Base-by-base conservation (phyloP, 2,113 vertebrate genomes). In the Grallaria varia region DNA sequence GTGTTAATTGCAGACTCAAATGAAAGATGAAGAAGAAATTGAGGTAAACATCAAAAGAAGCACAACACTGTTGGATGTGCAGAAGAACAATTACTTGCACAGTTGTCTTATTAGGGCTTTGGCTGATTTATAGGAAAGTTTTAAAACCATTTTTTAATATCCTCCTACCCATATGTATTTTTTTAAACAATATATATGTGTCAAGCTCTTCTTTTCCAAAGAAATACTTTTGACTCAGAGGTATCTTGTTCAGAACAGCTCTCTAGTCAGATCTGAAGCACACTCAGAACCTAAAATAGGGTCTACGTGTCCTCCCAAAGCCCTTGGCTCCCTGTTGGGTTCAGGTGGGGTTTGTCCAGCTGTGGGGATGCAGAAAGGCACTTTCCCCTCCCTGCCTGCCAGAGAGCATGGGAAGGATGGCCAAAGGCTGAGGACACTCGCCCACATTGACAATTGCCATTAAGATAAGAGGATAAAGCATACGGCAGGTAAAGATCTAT, bases 1-100 rank as follows among this genome's bases (percentile, higher is more conserved):
- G 91, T 98, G 95, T 96, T 98, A 98, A 98, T 97, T 98, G 95
- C 71, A 55, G 84, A 55, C 53, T 89, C 71, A 85, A 93, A 93
- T 93, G 84, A 91, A 80, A 93, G n/a, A 45, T 86, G 44, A 96
- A 87, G 52, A 95, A 84, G 72, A 97, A 97, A 95, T 90, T 80
- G 96, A 97, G 68, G 82, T 74, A 96, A 98, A 95, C 91, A 90
- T 87, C 64, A 94, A 86, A 92, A 55, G 78, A 37, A 96, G 87
- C 16, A 88, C 62, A 91, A 66, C 69, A 62, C 74, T 67, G 55
- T 20, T 79, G 93, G 87, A 72, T 75, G 20, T 52, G 68, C 5
- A 18, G 74, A 89, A 62, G 85, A 97, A 82, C 60, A 97, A 94
- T 95, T 96, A 92, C n/a, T 90, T 50, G 56, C 75, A 91, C 44